These are phyloP conservation scores for Tragelaphus imberbis DNA, from an alignment of 2,113 vertebrate species.

Conservation along the genomic window DNA sequence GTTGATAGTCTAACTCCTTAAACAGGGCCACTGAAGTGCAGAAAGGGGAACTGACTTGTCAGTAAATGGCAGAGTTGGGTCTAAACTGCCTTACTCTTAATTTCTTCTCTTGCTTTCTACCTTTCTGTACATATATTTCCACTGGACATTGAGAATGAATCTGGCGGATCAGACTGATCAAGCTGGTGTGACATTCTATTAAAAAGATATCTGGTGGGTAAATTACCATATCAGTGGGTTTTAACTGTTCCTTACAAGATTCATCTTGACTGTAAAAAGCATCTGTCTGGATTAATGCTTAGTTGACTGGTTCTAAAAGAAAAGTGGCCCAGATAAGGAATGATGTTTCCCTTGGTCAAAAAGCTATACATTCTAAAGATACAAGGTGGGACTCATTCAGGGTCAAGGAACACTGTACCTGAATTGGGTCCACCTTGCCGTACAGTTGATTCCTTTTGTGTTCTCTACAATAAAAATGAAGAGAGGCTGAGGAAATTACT, in stretches of 20 bases:
- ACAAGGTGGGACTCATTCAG: not conserved
- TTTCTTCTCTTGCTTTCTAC: not conserved
- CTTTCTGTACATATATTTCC: not conserved
- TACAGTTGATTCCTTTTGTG: not conserved
- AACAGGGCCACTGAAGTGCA: not conserved
- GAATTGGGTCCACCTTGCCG: not conserved
- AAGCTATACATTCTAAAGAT: not conserved
- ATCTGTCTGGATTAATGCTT: not conserved
- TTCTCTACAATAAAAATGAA: not conserved
- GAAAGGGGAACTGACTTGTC: not conserved
- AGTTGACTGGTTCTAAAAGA: not conserved
- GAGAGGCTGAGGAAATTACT: not conserved
- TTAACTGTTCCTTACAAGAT: constrained; percentile 24
- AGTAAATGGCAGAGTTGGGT: not conserved
- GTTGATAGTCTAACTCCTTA: not conserved
- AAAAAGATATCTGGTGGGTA: not conserved
- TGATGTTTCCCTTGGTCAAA: not conserved
- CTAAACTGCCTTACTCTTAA: not conserved
- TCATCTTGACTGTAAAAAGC: not conserved
- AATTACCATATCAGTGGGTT: constrained; percentile 11
- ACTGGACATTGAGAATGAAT: not conserved
- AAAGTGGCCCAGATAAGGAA: not conserved
- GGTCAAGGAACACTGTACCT: not conserved
- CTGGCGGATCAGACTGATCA: not conserved
- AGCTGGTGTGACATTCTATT: constrained; percentile 12